Evolutionary conservation across 2,113 vertebrate genomes (phyloP).

Genomic region (Limnothrissa miodon): DNA sequence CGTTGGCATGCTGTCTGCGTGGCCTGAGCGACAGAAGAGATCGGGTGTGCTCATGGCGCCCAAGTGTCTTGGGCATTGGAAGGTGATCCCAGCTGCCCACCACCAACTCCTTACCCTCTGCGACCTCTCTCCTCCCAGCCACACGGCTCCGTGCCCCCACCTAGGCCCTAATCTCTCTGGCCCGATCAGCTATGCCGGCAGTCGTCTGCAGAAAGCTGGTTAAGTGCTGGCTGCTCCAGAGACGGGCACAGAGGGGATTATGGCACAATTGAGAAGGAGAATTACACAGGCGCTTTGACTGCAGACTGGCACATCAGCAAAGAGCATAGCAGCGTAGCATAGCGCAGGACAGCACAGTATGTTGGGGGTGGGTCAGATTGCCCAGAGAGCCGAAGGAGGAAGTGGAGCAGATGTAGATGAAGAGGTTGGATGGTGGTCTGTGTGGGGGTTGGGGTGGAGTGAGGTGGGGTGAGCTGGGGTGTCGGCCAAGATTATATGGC

Average conservation of each 20-base stretch:
- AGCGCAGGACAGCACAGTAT: neutral
- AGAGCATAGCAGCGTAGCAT: neutral
- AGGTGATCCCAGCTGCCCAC: neutral
- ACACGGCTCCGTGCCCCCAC: too few relatives aligned
- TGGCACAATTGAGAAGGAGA: conserved; percentile 43
- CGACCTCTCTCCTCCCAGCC: neutral
- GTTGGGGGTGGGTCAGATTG: neutral
- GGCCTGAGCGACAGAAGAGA: neutral
- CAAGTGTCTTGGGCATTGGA: neutral
- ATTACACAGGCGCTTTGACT: conserved; percentile 26
- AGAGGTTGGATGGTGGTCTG: too few relatives aligned
- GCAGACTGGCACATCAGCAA: neutral
- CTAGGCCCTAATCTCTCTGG: neutral
- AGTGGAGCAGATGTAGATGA: neutral
- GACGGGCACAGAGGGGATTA: conserved; percentile 41
- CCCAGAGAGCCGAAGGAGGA: neutral
- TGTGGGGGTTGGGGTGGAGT: too few relatives aligned
- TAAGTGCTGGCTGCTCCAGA: conserved; percentile 23
- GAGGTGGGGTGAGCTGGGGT: too few relatives aligned
- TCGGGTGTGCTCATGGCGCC: neutral
- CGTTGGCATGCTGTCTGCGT: neutral
- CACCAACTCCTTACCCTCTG: neutral
- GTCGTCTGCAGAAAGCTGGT: neutral
- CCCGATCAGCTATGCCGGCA: neutral
- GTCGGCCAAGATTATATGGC: too few relatives aligned